Evolutionary conservation across 23 tunicate species (phyloP).

Genomic region (Ascidia mentula): DNA sequence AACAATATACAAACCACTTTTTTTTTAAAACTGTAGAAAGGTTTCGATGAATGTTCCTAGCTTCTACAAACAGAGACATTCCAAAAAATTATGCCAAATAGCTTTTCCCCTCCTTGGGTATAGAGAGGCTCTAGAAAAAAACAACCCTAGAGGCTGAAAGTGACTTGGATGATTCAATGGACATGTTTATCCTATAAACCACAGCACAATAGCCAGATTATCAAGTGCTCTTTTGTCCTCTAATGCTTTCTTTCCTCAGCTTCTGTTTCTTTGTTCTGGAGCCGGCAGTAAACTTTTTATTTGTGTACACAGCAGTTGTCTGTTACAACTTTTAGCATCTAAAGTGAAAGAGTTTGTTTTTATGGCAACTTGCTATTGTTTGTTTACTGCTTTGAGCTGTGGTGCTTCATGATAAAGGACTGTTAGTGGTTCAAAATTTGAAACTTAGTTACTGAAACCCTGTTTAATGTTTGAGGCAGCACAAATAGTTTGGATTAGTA

Average conservation of each 20-base stretch:
- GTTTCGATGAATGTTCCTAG: too few relatives aligned
- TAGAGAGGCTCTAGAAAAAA: neutral
- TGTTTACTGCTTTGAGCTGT: too few relatives aligned
- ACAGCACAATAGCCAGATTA: constrained; percentile 3
- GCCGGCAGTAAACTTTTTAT: constrained; percentile 5
- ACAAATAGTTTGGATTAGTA: too few relatives aligned
- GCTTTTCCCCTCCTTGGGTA: neutral
- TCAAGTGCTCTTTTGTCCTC: neutral
- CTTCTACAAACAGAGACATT: neutral
- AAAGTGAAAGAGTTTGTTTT: neutral
- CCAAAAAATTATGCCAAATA: neutral
- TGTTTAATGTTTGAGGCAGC: too few relatives aligned
- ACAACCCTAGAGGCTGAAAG: neutral
- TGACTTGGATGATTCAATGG: neutral
- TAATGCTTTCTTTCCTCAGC: neutral
- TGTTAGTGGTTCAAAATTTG: neutral
- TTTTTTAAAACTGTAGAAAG: too few relatives aligned
- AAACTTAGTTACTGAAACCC: neutral
- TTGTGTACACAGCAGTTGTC: neutral
- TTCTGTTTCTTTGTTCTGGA: neutral
- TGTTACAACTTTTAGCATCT: neutral
- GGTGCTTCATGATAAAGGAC: neutral
- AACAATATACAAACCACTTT: too few relatives aligned
- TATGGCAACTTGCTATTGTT: neutral
- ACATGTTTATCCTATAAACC: constrained; percentile 10